These are phyloP conservation scores for Hipparchia semele DNA, from an alignment of 2,888 invertebrate genomes.

Conservation along the genomic window DNA sequence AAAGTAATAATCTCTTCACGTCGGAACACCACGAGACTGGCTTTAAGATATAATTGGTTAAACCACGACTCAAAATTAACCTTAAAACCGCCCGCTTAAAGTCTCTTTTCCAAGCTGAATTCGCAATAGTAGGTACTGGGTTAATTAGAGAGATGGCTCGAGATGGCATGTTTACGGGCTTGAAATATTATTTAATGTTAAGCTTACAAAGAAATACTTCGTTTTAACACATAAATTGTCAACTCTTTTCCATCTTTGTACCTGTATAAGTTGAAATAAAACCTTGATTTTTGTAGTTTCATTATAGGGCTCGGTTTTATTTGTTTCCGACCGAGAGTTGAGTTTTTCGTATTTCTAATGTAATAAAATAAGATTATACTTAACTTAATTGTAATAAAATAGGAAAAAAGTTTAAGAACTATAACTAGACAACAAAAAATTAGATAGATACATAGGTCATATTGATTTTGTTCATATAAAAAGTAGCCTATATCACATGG, in stretches of 20 bases:
- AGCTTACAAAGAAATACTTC: constrained; percentile 6
- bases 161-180: constrained; percentile 26
- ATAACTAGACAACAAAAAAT: too few species aligned
- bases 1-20: constrained; percentile 6
- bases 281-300: neutral
- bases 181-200: constrained; percentile 10
- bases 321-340: neutral
- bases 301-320: neutral
- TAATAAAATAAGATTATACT: too few species aligned
- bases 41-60: constrained; percentile 6
- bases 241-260: neutral
- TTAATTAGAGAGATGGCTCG: constrained; percentile 32
- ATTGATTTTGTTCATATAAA: too few species aligned
- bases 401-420: too few species aligned
- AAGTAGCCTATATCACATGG: too few species aligned
- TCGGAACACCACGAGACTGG: neutral
- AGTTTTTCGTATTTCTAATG: too few species aligned
- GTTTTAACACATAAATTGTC: neutral
- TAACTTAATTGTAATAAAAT: too few species aligned
- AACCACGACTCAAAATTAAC: neutral
- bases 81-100: constrained; percentile 1
- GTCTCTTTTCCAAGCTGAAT: constrained; percentile 1
- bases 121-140: constrained; percentile 22
- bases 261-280: neutral
- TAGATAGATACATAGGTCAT: too few species aligned